Evolutionary conservation across 2,113 vertebrate species (phyloP).

Genomic region (human (Homo sapiens)): GRCh38 chr16:19601501-19602000

Average conservation of each 20-base stretch:
- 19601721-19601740: conserved; percentile 84
- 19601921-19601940: not conserved
- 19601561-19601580: fast-evolving
- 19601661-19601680: conserved; percentile 96
- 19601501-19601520: not conserved
- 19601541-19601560: not conserved
- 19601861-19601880: not conserved
- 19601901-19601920: not conserved
- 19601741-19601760: fast-evolving
- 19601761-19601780: not conserved
- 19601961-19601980: not conserved
- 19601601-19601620: not conserved
- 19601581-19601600: fast-evolving
- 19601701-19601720: conserved; percentile 83
- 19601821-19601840: not conserved
- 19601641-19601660: not conserved
- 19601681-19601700: conserved; percentile 96
- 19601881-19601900: not conserved
- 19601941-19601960: not conserved
- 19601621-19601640: not conserved
- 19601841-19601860: not conserved
- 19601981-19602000: not conserved
- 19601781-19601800: not conserved
- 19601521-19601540: conserved; percentile 80
- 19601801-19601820: not conserved